Percentiles rank a stretch among this genome's conserved stretches.
These are phyloP conservation scores for Acanthurus lineatus DNA, from an alignment of 2,797 vertebrate species.

Conservation along the genomic window DNA sequence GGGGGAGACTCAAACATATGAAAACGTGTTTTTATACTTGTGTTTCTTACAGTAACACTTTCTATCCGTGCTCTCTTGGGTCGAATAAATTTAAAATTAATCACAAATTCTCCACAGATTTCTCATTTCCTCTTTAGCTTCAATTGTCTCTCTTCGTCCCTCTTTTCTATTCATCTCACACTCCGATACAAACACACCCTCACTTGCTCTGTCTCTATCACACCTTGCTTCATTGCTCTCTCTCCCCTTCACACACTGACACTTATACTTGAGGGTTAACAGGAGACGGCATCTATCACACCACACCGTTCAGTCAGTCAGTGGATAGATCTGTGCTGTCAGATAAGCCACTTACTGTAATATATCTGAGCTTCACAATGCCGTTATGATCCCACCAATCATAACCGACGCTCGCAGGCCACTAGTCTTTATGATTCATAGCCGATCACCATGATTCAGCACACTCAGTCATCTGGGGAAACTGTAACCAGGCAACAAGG, in stretches of 20 bases:
- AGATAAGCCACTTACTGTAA: constrained; percentile 63
- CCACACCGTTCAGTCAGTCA: constrained; percentile 47
- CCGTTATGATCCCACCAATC: constrained; percentile 58
- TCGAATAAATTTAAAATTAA: too few species aligned
- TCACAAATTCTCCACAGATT: not conserved
- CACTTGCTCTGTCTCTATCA: not conserved
- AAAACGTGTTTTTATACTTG: not conserved
- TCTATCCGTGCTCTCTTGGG: too few species aligned
- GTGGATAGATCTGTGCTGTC: constrained; percentile 54
- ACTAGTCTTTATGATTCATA: constrained; percentile 52
- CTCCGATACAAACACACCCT: not conserved
- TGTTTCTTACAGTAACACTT: not conserved
- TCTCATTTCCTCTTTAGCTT: not conserved
- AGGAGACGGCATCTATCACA: constrained; percentile 50
- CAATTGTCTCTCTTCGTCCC: not conserved
- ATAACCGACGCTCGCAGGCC: constrained; percentile 34
- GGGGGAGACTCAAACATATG: not conserved
- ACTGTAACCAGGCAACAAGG: constrained; percentile 76
- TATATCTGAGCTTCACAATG: constrained; percentile 53
- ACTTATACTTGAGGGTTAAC: constrained; percentile 43
- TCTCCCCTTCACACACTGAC: constrained; percentile 12
- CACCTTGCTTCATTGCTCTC: constrained; percentile 26
- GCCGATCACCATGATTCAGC: constrained; percentile 63
- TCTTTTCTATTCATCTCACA: constrained; percentile 31
- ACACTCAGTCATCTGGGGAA: constrained; percentile 67